phyloP scores from a whole-genome alignment of 2,888 invertebrate genomes.

The Limulus polyphemus region DNA sequence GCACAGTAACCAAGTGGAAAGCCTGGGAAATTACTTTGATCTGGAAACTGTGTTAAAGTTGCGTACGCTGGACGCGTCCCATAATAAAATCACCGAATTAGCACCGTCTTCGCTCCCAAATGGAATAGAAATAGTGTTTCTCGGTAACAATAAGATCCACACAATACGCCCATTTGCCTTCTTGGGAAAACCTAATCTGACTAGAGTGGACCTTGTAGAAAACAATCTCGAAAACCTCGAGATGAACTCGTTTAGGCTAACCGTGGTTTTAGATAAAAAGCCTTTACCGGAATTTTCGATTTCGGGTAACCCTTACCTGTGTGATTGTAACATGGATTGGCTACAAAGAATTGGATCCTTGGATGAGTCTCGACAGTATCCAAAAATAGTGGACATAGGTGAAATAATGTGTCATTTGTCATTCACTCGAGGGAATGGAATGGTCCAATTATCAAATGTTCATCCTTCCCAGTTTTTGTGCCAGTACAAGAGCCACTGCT shows the following conservation, averaged over 20 bases:
- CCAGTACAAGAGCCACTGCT: constrained; percentile 70
- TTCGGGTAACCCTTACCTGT: constrained; percentile 70
- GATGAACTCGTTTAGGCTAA: constrained; percentile 68
- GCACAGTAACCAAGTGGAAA: constrained; percentile 68
- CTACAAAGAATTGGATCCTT: constrained; percentile 64
- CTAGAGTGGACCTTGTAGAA: constrained; percentile 79
- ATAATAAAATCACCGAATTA: constrained; percentile 69
- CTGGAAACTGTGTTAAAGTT: constrained; percentile 63
- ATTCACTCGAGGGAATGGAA: constrained; percentile 59
- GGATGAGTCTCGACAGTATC: constrained; percentile 53
- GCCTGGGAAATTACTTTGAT: constrained; percentile 70
- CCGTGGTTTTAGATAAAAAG: constrained; percentile 56
- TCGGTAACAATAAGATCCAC: constrained; percentile 77
- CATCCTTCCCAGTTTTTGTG: constrained; percentile 71
- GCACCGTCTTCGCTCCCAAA: constrained; percentile 66
- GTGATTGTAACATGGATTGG: constrained; percentile 87
- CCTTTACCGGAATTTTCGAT: constrained; percentile 67
- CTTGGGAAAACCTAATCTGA: constrained; percentile 72
- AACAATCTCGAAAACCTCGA: constrained; percentile 83
- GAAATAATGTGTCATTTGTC: constrained; percentile 67
- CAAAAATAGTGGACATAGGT: constrained; percentile 66
- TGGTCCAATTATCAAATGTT: constrained; percentile 62
- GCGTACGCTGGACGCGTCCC: constrained; percentile 77
- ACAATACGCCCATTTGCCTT: constrained; percentile 77
- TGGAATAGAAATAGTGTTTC: constrained; percentile 69